Percentiles rank a stretch among this genome's conserved stretches.
phyloP scores from a whole-genome alignment of 2,888 invertebrate genomes.

The Theretra japonica region DNA sequence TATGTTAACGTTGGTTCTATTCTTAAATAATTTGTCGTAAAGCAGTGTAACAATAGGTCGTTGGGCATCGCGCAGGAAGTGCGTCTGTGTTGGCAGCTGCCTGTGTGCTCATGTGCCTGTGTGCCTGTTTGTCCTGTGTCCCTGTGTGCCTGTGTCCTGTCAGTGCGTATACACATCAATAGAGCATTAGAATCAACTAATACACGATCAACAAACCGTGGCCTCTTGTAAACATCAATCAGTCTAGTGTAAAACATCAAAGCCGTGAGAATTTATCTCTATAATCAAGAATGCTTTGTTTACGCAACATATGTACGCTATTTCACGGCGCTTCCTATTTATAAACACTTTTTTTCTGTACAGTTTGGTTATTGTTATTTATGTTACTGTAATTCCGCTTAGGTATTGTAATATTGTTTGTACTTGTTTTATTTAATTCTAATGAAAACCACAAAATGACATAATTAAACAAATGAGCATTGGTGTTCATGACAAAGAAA shows the following conservation, averaged over 20 bases:
- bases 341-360: slow-evolving; percentile 11
- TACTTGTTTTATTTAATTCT: neutral
- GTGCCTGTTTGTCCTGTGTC: too few relatives aligned
- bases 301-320: slow-evolving; percentile 32
- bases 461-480: neutral
- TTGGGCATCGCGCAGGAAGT: slow-evolving; percentile 71
- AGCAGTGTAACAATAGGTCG: slow-evolving; percentile 72
- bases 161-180: slow-evolving; percentile 20
- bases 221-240: slow-evolving; percentile 41
- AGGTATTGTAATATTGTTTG: neutral
- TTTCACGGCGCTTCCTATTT: slow-evolving; percentile 23
- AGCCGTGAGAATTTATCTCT: slow-evolving; percentile 40
- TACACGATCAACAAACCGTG: slow-evolving; percentile 35
- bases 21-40: slow-evolving; percentile 64
- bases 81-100: slow-evolving; percentile 71
- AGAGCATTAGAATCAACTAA: slow-evolving; percentile 26
- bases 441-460: neutral
- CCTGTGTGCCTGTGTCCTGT: slow-evolving; percentile 16
- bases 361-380: neutral
- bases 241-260: slow-evolving; percentile 41
- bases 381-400: neutral
- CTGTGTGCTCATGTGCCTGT: slow-evolving; percentile 4
- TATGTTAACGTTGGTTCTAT: slow-evolving; percentile 35
- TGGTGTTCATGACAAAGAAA: neutral
- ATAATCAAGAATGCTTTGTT: slow-evolving; percentile 44